Percentiles rank a stretch among this genome's conserved stretches.
phyloP scores from a whole-genome alignment of 2,888 invertebrate genomes.

The Diadegma fenestrale region DNA sequence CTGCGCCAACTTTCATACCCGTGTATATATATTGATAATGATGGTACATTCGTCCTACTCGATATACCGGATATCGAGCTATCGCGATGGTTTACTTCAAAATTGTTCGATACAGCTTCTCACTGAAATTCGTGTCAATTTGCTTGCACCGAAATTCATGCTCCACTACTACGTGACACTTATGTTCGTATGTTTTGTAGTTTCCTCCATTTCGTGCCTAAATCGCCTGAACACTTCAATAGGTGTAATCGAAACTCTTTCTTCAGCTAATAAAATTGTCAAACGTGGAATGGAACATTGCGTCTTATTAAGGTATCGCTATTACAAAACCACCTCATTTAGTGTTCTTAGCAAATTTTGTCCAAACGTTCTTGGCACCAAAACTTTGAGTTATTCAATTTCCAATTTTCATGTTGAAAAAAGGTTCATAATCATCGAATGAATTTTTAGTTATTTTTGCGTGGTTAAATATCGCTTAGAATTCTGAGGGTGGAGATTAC shows the following conservation, averaged over 20 bases:
- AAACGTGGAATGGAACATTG: no score
- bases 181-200: not conserved
- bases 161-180: not conserved
- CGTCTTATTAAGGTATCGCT: no score
- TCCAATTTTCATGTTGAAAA: no score
- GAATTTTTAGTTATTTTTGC: not conserved
- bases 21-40: not conserved
- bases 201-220: not conserved
- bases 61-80: slow-evolving; percentile 8
- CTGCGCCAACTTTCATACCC: not conserved
- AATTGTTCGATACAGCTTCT: not conserved
- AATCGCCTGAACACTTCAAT: not conserved
- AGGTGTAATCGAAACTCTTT: no score
- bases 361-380: no score
- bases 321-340: no score
- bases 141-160: not conserved
- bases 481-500: slow-evolving; percentile 12
- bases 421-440: not conserved
- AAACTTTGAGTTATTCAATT: no score
- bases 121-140: not conserved
- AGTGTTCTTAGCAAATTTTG: no score
- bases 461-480: not conserved
- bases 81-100: not conserved
- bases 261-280: no score
- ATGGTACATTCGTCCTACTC: not conserved